Evolutionary conservation across 2,797 vertebrate genomes (phyloP).

Genomic region (Nyctibius grandis): DNA sequence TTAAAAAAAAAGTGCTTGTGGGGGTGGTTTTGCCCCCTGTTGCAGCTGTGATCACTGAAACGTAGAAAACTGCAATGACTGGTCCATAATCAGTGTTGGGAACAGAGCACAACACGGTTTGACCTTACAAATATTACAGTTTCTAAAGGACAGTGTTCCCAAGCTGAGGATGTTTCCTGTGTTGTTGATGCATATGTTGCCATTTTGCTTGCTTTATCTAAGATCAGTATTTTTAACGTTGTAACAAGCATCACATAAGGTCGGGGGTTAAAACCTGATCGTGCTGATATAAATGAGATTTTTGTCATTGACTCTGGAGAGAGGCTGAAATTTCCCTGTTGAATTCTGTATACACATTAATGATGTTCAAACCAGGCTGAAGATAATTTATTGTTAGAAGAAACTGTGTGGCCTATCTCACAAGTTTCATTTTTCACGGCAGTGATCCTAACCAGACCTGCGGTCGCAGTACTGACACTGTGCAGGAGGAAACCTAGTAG

Average conservation of each 20-base stretch:
- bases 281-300: neutral
- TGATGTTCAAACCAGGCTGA: neutral
- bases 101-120: neutral
- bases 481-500: slow-evolving; percentile 49
- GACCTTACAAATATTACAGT: neutral
- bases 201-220: neutral
- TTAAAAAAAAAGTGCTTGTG: neutral
- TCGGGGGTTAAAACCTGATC: neutral
- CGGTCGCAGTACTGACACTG: neutral
- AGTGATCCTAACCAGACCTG: slow-evolving; percentile 54
- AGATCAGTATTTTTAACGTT: neutral
- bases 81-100: neutral
- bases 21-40: neutral
- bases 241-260: neutral
- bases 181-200: neutral
- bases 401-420: slow-evolving; percentile 25
- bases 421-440: slow-evolving; percentile 38
- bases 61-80: neutral
- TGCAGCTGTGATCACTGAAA: neutral
- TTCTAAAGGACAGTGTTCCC: neutral
- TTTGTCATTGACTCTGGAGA: neutral
- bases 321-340: neutral
- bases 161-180: neutral
- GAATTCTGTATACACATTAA: neutral
- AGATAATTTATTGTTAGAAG: slow-evolving; percentile 1